phyloP scores from a whole-genome alignment of 53 echinoderm and acorn worm species.

The Luidia sarsii region DNA sequence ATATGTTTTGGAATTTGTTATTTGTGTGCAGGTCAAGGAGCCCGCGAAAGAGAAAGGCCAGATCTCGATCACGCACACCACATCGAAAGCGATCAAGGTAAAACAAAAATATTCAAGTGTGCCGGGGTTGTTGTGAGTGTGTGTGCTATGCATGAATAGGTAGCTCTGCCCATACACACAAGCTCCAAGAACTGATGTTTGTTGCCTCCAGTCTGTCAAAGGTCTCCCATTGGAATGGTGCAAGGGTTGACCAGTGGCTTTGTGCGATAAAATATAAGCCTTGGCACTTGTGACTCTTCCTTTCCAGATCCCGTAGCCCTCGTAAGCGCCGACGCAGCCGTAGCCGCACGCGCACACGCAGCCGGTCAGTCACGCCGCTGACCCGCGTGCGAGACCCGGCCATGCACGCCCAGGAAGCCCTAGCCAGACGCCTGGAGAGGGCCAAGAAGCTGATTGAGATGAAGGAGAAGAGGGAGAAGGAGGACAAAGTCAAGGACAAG shows the following conservation, averaged over 20 bases:
- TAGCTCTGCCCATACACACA: too few species aligned
- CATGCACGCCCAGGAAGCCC: conserved; percentile 92
- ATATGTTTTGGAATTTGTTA: too few species aligned
- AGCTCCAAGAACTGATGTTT: too few species aligned
- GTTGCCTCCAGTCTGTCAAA: too few species aligned
- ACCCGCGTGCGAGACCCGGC: conserved; percentile 72
- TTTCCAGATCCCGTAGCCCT: conserved; percentile 27
- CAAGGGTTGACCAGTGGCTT: too few species aligned
- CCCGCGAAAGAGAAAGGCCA: conserved; percentile 22
- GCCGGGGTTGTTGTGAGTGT: too few species aligned
- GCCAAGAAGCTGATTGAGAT: conserved; percentile 92
- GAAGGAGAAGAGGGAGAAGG: conserved; percentile 76
- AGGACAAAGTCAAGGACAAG: conserved; percentile 65
- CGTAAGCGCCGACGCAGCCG: conserved; percentile 51
- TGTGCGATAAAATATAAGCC: too few species aligned
- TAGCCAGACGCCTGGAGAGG: conserved; percentile 81
- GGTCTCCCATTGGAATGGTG: too few species aligned
- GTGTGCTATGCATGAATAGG: too few species aligned
- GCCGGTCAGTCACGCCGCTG: conserved; percentile 11
- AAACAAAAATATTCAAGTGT: background rate
- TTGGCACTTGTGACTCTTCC: too few species aligned
- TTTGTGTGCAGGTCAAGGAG: conserved; percentile 43
- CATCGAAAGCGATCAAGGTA: conserved; percentile 49
- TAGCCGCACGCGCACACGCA: conserved; percentile 55
- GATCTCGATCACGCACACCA: conserved; percentile 61